Base-by-base conservation (phyloP, 2,113 vertebrate genomes). In the Limanda limanda region DNA sequence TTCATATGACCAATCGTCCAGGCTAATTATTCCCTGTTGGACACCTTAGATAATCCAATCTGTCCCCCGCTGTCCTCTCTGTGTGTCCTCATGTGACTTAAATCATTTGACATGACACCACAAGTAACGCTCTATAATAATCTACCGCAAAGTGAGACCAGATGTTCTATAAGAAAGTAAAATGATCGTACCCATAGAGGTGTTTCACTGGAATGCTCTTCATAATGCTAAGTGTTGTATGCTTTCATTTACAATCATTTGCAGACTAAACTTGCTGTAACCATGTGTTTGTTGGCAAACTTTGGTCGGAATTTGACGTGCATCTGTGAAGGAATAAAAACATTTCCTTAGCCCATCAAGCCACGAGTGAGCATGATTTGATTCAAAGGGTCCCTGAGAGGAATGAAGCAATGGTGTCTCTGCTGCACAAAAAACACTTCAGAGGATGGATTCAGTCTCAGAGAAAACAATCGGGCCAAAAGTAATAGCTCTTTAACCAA, bases 141-240 rank as follows among this genome's bases (percentile, higher is more conserved):
- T 86, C 90, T 91, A 92, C 86, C 83, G 74, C 91, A 90, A 92
- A 92, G 0, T 45, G 74, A 90, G 91, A 94, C 81, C 92, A 93
- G 92, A 91, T 94, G 91, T 88, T 90, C 82, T 63, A 70, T 71
- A 78, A 65, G n/a, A n/a, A 82, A 59, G 60, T 48, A 69, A 83
- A 88, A 78, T 76, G 82, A 79, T 57, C 73, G 40, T 45, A 47
- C 14, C 51, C 24, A 75, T 42, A 21, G 51, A 71, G 78, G 75
- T 78, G 54, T 83, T 85, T 84, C 23, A 45, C 68, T 77, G 68
- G 62, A 81, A 64, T 81, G 68, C 69, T 75, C 51, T 65, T 77
- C 61, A 73, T 18, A 56, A 47, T 37, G 24, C 20, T n/a, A 20
- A 52, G 20, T 18, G 45, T 31, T 55, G 40, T 40, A 45, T 3